Conservation (phyloP, 2,888 invertebrate genomes). For the Iphiclides podalirius region DNA sequence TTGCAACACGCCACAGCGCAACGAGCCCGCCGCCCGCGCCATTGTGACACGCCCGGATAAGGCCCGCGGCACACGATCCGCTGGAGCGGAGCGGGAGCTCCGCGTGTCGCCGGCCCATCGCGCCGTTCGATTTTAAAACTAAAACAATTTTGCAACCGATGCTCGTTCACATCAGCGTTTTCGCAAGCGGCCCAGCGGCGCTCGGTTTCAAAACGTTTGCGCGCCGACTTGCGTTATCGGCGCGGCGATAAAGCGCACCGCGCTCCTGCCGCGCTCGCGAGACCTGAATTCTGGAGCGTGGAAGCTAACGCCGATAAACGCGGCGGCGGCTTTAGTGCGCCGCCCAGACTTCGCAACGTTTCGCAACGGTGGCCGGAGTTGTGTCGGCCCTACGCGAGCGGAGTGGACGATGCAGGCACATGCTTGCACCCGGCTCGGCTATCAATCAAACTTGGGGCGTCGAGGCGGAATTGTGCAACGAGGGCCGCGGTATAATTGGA, state of each 20-base stretch:
- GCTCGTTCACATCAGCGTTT: constrained; percentile 80
- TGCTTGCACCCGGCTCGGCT: constrained; percentile 29
- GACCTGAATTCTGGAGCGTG: constrained; percentile 59
- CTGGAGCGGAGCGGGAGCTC: no score
- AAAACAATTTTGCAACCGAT: constrained; percentile 79
- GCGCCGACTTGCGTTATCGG: constrained; percentile 72
- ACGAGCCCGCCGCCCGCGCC: constrained; percentile 71
- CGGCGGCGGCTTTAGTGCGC: no score
- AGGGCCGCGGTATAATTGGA: constrained; percentile 67
- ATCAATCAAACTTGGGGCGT: constrained; percentile 59
- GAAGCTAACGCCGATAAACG: constrained; percentile 23
- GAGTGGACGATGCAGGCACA: background rate
- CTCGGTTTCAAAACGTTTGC: constrained; percentile 69
- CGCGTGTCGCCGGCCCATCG: constrained; percentile 28
- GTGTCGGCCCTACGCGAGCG: no score
- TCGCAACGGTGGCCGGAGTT: constrained; percentile 6
- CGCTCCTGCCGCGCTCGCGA: constrained; percentile 65
- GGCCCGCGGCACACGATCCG: constrained; percentile 25
- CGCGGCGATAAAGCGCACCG: constrained; percentile 75
- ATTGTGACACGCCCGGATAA: constrained; percentile 66
- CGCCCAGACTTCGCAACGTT: constrained; percentile 25
- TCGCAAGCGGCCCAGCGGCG: constrained; percentile 78
- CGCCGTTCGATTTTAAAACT: constrained; percentile 69
- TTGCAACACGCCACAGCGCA: constrained; percentile 78
- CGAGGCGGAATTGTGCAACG: constrained; percentile 52